phyloP scores from a whole-genome alignment of 2,888 invertebrate species.

The Heliconius ethilla region DNA sequence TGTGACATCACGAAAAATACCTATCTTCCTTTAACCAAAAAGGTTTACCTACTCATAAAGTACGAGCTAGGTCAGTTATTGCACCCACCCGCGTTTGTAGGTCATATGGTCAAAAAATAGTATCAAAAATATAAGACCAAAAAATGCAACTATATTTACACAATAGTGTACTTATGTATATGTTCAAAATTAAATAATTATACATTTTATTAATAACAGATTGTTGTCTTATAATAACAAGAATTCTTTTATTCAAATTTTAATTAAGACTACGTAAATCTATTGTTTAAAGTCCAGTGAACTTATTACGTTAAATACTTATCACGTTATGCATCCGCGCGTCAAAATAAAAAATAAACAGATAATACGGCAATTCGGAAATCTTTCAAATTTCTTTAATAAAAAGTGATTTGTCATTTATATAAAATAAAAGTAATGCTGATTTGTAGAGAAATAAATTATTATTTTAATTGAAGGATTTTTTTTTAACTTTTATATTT shows the following conservation, averaged over 20 bases:
- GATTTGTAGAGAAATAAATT: not conserved
- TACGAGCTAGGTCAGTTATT: too few relatives aligned
- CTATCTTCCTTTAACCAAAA: too few relatives aligned
- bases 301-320: slow-evolving; percentile 10
- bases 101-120: too few relatives aligned
- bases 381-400: slow-evolving; percentile 1
- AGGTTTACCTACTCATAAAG: too few relatives aligned
- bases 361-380: not conserved
- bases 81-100: too few relatives aligned
- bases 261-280: slow-evolving; percentile 14
- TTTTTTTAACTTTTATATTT: not conserved
- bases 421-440: not conserved
- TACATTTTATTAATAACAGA: not conserved
- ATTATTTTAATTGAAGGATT: not conserved
- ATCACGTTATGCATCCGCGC: not conserved
- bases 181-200: not conserved
- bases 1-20: too few relatives aligned
- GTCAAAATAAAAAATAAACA: not conserved
- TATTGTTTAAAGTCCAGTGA: slow-evolving; percentile 19
- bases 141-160: not conserved
- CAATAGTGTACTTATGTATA: not conserved
- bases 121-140: too few relatives aligned
- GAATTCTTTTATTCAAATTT: not conserved
- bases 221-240: slow-evolving; percentile 4
- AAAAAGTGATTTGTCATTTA: not conserved